Evolutionary conservation across 2,888 invertebrate genomes (phyloP).

Genomic region (Caenorhabditis becei): DNA sequence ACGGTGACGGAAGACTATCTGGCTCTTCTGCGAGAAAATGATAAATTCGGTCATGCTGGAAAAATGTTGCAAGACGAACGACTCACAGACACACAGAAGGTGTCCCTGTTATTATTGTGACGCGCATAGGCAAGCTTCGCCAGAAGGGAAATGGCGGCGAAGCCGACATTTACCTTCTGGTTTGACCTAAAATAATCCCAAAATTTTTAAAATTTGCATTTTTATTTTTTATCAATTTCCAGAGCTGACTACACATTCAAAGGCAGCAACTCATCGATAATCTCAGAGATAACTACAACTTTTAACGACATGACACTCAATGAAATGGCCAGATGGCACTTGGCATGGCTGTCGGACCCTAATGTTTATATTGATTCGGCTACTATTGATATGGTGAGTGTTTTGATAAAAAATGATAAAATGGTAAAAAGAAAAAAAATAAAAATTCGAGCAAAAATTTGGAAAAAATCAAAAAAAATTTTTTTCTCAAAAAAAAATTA

Average conservation of each 20-base stretch:
- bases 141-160: no score
- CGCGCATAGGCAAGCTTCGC: no score
- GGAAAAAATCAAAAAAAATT: no score
- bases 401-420: background rate
- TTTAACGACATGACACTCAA: slow-evolving; percentile 1
- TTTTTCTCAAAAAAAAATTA: background rate
- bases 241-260: background rate
- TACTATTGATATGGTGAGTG: slow-evolving; percentile 40
- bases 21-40: no score
- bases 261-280: no score
- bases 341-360: slow-evolving; percentile 46
- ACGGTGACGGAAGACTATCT: no score
- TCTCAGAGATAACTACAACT: background rate
- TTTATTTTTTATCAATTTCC: background rate
- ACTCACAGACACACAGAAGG: no score
- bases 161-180: no score
- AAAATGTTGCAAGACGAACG: no score
- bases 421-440: background rate
- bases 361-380: slow-evolving; percentile 50
- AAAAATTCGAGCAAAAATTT: background rate
- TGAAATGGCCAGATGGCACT: slow-evolving; percentile 33
- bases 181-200: no score
- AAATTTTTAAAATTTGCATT: background rate
- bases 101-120: no score
- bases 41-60: no score